Conservation (phyloP, 1,140 invertebrate genomes). For the Pseudomyrmex gracilis region DNA sequence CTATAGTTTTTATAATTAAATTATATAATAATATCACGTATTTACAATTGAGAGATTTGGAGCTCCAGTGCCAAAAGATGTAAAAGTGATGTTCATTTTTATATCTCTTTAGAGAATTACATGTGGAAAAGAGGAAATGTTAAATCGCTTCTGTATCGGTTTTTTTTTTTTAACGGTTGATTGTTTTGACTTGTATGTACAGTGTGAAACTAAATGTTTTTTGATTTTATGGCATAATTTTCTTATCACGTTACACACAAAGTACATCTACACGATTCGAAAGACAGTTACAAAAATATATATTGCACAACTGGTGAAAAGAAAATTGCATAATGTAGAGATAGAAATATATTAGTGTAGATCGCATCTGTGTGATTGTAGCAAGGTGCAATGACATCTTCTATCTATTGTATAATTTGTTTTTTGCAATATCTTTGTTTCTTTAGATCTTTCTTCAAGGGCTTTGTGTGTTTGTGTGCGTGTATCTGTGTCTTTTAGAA, state of each 20-base stretch:
- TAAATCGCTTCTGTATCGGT: slow-evolving; percentile 29
- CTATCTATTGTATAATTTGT: slow-evolving; percentile 23
- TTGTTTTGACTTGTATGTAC: slow-evolving; percentile 65
- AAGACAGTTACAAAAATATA: slow-evolving; percentile 79
- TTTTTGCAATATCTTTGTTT: slow-evolving; percentile 14
- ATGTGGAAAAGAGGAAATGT: slow-evolving; percentile 41
- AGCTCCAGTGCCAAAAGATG: slow-evolving; percentile 59
- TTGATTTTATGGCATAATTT: slow-evolving; percentile 31
- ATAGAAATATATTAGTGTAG: slow-evolving; percentile 43
- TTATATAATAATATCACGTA: slow-evolving; percentile 67
- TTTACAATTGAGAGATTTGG: slow-evolving; percentile 74
- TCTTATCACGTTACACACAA: slow-evolving; percentile 48
- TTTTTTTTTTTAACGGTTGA: no score
- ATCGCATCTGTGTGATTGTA: slow-evolving; percentile 45
- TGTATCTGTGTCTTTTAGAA: not conserved
- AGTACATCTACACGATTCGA: slow-evolving; percentile 69
- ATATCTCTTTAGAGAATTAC: slow-evolving; percentile 20
- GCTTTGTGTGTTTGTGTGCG: not conserved
- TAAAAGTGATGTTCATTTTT: slow-evolving; percentile 53
- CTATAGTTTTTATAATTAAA: slow-evolving; percentile 58
- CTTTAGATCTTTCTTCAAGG: not conserved
- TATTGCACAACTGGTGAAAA: slow-evolving; percentile 72
- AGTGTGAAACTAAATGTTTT: slow-evolving; percentile 60
- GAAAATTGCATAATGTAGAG: slow-evolving; percentile 51
- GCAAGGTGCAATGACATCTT: slow-evolving; percentile 23